Base-by-base conservation (phyloP, 2,797 vertebrate species). In the Channa striata region DNA sequence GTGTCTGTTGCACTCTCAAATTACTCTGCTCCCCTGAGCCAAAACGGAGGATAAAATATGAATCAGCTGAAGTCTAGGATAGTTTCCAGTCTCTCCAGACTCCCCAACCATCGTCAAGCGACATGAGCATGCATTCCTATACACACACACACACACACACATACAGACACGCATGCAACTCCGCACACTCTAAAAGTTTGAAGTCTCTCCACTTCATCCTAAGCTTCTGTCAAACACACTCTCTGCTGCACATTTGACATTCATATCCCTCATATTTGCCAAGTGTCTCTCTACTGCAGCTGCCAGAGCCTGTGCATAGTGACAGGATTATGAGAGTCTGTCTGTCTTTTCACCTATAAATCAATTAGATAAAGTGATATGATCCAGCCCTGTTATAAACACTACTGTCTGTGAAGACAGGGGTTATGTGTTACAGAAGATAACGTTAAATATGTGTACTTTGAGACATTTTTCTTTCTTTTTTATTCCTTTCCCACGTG, bases 31-130 rank as follows among this genome's bases (percentile, higher is more conserved):
- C 87, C 82, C 83, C 74, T 84, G 86, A 91, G 86, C 91, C 90
- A 88, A 87, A 84, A 89, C 83, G 61, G 75, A 84, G 83, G 85
- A 90, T 92, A 91, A 91, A 92, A 92, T 90, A 92, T 92, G 87
- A 92, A 92, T 93, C 91, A 92, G 91, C 90, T 90, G 79, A 91
- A 88, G 89, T 84, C 90, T 90, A 82, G 85, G 88, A 89, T 81
- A 69, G 80, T 88, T 90, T 91, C 90, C 89, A 90, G 86, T 87
- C 84, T 82, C 68, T 78, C 70, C 69, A 88, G 82, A 81, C 63
- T 77, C 78, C 63, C 77, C 80, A 33, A 74, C 74, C 74, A 79
- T 80, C 80, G 72, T 78, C 60, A 68, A 68, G 73, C 44, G 21
- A 72, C 77, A 71, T 62, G 43, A 74, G 71, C 59, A 34, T 36